Conservation (phyloP, 2,888 invertebrate genomes). For the Sesia apiformis region DNA sequence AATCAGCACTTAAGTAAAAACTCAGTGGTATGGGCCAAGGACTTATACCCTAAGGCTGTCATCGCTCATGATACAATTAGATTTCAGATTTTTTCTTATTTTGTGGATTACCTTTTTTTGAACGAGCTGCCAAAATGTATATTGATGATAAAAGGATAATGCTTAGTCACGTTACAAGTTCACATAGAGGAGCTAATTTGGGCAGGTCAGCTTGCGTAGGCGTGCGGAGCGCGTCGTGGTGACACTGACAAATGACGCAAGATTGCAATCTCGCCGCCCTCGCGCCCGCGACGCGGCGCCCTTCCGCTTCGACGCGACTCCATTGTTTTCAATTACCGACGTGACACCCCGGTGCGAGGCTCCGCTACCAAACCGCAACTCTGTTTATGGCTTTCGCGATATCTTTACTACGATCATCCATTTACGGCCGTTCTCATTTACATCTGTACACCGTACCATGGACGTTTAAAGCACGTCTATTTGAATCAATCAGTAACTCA, state of each 20-base stretch:
- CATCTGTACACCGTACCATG: slow-evolving; percentile 27
- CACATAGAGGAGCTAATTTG: slow-evolving; percentile 40
- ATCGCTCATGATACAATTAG: no score
- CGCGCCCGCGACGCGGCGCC: slow-evolving; percentile 39
- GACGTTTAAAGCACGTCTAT: slow-evolving; percentile 23
- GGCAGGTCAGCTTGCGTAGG: slow-evolving; percentile 57
- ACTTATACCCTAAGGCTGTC: no score
- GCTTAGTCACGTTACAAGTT: neutral
- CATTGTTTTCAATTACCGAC: slow-evolving; percentile 74
- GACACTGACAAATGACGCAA: slow-evolving; percentile 87
- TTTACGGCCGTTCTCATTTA: slow-evolving; percentile 50
- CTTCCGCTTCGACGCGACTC: slow-evolving; percentile 57
- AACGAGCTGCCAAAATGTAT: neutral
- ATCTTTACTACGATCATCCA: slow-evolving; percentile 58
- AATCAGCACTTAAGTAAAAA: no score
- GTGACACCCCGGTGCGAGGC: slow-evolving; percentile 60
- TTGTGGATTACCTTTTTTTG: no score
- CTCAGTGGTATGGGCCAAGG: no score
- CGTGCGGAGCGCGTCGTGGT: slow-evolving; percentile 49
- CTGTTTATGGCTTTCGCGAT: slow-evolving; percentile 55
- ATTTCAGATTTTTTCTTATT: no score
- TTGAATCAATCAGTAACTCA: slow-evolving; percentile 56
- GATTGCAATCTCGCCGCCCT: slow-evolving; percentile 82
- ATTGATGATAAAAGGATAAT: neutral
- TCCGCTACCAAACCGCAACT: slow-evolving; percentile 57